A percentile compares a stretch with the other conserved stretches of the same genome.
phyloP scores from a whole-genome alignment of 2,113 vertebrate genomes.

The Piaya cayana region DNA sequence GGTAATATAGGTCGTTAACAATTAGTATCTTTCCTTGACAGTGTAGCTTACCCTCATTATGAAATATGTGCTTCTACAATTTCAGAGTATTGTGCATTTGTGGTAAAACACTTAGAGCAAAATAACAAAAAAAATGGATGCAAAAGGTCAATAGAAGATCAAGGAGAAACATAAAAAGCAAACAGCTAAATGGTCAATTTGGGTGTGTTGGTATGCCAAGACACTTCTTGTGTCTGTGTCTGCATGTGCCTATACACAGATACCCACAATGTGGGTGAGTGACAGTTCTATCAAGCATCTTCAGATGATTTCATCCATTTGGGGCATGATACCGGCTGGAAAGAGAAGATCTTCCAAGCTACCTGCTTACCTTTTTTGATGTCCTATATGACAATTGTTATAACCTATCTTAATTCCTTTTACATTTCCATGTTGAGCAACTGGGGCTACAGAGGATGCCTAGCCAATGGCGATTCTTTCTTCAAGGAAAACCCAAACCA shows the following conservation, averaged over 20 bases:
- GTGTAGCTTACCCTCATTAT: not conserved
- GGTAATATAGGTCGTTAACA: not conserved
- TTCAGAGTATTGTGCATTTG: not conserved
- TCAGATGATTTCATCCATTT: not conserved
- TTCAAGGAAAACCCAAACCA: not conserved
- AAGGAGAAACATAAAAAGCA: not conserved
- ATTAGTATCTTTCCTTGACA: not conserved
- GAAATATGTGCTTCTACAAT: not conserved
- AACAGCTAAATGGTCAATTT: not conserved
- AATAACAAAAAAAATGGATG: not conserved
- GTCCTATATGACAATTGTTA: not conserved
- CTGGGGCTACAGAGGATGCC: not conserved
- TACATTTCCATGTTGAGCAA: not conserved
- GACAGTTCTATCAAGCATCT: not conserved
- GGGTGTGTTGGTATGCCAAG: not conserved
- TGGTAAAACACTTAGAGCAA: not conserved
- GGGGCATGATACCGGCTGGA: not conserved
- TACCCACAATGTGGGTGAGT: rapidly evolving
- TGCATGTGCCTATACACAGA: not conserved
- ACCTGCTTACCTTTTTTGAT: not conserved
- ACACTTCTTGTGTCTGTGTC: not conserved
- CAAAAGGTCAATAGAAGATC: not conserved
- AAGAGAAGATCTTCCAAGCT: not conserved
- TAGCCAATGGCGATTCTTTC: not conserved
- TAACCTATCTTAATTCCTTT: not conserved